Evolutionary conservation across 2,113 vertebrate genomes (phyloP).

Genomic region (Murina feae): DNA sequence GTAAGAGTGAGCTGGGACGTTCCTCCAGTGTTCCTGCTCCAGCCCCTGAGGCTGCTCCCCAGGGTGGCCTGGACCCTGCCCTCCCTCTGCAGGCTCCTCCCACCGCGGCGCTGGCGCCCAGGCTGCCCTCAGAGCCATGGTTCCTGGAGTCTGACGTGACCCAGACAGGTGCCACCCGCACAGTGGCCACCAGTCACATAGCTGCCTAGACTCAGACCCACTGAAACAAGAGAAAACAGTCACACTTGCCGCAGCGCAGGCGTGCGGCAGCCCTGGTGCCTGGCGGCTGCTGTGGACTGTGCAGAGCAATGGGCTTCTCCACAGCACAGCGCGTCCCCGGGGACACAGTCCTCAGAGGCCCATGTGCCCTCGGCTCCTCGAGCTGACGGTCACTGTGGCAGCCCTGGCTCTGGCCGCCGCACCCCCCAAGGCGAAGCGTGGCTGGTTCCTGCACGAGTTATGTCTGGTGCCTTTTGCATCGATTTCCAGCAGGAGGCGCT

Average conservation of each 20-base stretch:
- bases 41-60: not conserved
- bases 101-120: accelerated
- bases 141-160: not conserved
- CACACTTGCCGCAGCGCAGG: not conserved
- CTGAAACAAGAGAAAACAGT: not conserved
- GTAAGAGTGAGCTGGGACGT: not conserved
- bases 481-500: not conserved
- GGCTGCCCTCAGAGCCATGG: not conserved
- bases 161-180: no score
- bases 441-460: not conserved
- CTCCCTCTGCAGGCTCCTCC: not conserved
- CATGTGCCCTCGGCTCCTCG: no score
- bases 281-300: not conserved
- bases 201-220: not conserved
- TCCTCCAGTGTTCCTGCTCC: not conserved
- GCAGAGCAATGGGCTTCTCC: not conserved
- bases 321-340: not conserved
- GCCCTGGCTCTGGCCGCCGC: not conserved
- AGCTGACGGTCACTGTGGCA: not conserved
- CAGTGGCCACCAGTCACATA: not conserved
- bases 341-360: no score
- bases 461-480: not conserved
- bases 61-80: not conserved
- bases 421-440: not conserved
- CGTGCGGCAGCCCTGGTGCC: not conserved